These are phyloP conservation scores for Steromphala cineraria DNA, from an alignment of 2,888 invertebrate species.

Conservation along the genomic window DNA sequence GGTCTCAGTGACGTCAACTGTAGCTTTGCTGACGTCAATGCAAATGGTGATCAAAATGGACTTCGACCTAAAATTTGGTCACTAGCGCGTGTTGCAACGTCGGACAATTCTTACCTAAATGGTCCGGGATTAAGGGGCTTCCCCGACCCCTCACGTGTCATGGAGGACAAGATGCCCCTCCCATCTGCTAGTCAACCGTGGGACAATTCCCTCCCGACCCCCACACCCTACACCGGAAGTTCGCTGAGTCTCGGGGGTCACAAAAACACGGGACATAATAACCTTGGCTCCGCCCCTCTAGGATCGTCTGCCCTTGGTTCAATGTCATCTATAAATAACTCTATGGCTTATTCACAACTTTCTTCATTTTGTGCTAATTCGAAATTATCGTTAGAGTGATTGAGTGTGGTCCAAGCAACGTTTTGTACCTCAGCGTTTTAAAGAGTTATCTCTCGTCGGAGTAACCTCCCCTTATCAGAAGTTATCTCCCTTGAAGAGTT, in stretches of 20 bases:
- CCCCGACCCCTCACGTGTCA: constrained; percentile 48
- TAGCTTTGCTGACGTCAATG: constrained; percentile 45
- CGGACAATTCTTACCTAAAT: constrained; percentile 48
- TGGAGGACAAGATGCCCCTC: constrained; percentile 43
- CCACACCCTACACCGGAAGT: constrained; percentile 22
- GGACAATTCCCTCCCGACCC: constrained; percentile 36
- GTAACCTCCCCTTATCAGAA: background rate
- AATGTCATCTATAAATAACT: background rate
- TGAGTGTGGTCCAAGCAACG: background rate
- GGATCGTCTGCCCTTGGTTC: background rate
- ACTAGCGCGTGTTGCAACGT: constrained; percentile 71
- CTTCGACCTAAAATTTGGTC: constrained; percentile 71
- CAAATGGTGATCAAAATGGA: constrained; percentile 33
- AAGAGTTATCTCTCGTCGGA: background rate
- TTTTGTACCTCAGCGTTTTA: background rate
- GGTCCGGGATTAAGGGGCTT: constrained; percentile 25
- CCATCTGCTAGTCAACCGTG: constrained; percentile 43
- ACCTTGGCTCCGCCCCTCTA: background rate
- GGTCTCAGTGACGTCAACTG: constrained; percentile 66
- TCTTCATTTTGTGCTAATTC: constrained; percentile 10
- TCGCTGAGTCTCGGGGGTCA: background rate
- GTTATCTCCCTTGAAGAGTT: no score
- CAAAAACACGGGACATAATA: background rate
- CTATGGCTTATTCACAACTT: constrained; percentile 15
- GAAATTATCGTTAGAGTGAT: background rate